phyloP scores from a whole-genome alignment of 2,888 invertebrate species.

The Cataglyphis cursor region DNA sequence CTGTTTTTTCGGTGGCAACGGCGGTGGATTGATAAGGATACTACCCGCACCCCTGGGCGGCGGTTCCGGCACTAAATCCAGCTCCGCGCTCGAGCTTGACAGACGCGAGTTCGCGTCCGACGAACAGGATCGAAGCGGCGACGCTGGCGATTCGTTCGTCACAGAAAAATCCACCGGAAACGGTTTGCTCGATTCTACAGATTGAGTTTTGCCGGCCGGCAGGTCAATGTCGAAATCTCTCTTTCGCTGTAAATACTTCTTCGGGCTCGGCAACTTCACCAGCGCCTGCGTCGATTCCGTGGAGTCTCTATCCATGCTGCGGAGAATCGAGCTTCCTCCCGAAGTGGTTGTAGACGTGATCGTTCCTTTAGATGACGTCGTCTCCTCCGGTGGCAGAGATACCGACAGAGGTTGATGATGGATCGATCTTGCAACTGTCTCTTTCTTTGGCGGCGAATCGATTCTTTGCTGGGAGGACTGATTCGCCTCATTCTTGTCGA shows the following conservation, averaged over 20 bases:
- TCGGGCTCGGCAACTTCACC: constrained; percentile 85
- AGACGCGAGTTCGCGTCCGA: constrained; percentile 83
- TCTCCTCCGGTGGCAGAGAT: constrained; percentile 90
- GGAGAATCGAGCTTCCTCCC: constrained; percentile 38
- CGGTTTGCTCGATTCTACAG: constrained; percentile 77
- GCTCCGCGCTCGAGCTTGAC: constrained; percentile 84
- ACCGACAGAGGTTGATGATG: constrained; percentile 90
- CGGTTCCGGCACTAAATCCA: constrained; percentile 89
- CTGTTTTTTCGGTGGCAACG: constrained; percentile 91
- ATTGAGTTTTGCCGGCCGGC: constrained; percentile 70
- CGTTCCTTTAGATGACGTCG: constrained; percentile 84
- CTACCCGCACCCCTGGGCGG: constrained; percentile 91
- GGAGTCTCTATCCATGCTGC: constrained; percentile 68
- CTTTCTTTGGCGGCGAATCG: constrained; percentile 84
- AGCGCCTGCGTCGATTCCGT: constrained; percentile 79
- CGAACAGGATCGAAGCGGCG: constrained; percentile 82
- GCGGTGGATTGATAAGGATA: constrained; percentile 90
- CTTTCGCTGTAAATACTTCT: constrained; percentile 82
- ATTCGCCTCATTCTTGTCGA: constrained; percentile 80
- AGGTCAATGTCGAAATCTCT: constrained; percentile 81
- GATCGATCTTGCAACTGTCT: constrained; percentile 78
- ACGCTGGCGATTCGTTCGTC: constrained; percentile 80
- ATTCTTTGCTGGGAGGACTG: constrained; percentile 87
- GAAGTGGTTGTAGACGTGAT: constrained; percentile 11
- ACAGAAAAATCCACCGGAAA: constrained; percentile 84